Evolutionary conservation across 2,888 invertebrate genomes (phyloP), one percentile per base, ranked within the genome.

Genomic region (Hyalella azteca): DNA sequence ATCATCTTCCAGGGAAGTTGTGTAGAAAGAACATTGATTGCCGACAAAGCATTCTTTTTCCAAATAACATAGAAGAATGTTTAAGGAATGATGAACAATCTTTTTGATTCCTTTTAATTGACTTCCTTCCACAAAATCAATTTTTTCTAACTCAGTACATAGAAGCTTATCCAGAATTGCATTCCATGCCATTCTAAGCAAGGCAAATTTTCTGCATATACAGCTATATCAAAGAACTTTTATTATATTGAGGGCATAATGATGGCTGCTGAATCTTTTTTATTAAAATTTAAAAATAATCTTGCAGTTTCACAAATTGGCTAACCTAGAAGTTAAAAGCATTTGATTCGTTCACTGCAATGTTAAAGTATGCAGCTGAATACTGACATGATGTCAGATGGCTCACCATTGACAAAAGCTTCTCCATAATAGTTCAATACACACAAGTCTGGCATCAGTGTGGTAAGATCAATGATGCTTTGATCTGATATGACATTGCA

Each of bases 401-500:
- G 29, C 19, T 54, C 29, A 26, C 54, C 54, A 54, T 19, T 4
- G 13, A 54, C 54, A 66, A 66, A 66, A 36, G 19, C 39, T 13
- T 11, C 66, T 66, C 66, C 66, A 66, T 36, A 66, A 66, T 66
- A 66, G 11, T 66, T 66, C 39, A 66, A 1, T 36, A 36, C 66
- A 66, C 66, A 36, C 26, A 66, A 2, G 1, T 15, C 15, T 36
- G 66, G 66, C 36, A 66, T 32, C 19, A 3, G 4, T 36, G 22
- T 36, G 5, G 36, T 66, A 5, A 66, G 29, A 7, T 15, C 36
- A n/a, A 29, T 19, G n/a, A 66, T 66, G 19, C 36, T 36, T 5
- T 66, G 22, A 19, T 66, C 66, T 11, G 66, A 66, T 36, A 66
- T 66, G 32, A 36, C 66, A 66, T 66, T 66, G 36, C 66, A 66